Percentiles rank a stretch among this genome's conserved stretches.
These are phyloP conservation scores for Crioceris asparagi DNA, from an alignment of 2,888 invertebrate species.

Conservation along the genomic window DNA sequence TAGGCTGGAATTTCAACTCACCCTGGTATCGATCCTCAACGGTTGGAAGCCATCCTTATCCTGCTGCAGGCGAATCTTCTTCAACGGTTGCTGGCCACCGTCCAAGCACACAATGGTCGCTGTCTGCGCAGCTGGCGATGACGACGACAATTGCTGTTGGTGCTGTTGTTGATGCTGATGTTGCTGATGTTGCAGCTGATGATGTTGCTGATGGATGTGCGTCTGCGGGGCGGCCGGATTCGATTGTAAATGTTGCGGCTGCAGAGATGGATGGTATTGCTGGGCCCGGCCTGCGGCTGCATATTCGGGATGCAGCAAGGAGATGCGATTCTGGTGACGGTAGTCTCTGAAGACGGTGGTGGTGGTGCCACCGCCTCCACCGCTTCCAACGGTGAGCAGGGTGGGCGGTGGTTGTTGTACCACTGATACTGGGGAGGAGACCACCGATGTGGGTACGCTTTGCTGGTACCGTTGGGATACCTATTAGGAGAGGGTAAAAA, in stretches of 20 bases:
- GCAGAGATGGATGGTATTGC: neutral
- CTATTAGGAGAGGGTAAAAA: too few relatives aligned
- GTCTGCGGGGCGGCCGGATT: neutral
- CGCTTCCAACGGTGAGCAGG: constrained; percentile 33
- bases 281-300: constrained; percentile 28
- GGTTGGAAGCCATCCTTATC: constrained; percentile 42
- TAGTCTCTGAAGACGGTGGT: constrained; percentile 42
- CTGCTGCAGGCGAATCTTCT: constrained; percentile 53
- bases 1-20: too few relatives aligned
- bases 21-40: constrained; percentile 57
- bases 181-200: constrained; percentile 15
- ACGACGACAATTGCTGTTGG: constrained; percentile 4
- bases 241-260: constrained; percentile 1
- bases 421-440: constrained; percentile 38
- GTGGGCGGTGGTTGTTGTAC: constrained; percentile 27
- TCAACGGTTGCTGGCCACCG: constrained; percentile 50
- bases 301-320: constrained; percentile 49
- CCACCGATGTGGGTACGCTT: constrained; percentile 33
- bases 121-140: constrained; percentile 31
- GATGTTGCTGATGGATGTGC: neutral
- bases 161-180: constrained; percentile 18
- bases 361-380: constrained; percentile 27
- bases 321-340: constrained; percentile 48
- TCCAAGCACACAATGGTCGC: constrained; percentile 5
- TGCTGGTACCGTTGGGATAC: constrained; percentile 34